phyloP scores from a whole-genome alignment of 2,113 vertebrate species.

The Labrus mixtus region DNA sequence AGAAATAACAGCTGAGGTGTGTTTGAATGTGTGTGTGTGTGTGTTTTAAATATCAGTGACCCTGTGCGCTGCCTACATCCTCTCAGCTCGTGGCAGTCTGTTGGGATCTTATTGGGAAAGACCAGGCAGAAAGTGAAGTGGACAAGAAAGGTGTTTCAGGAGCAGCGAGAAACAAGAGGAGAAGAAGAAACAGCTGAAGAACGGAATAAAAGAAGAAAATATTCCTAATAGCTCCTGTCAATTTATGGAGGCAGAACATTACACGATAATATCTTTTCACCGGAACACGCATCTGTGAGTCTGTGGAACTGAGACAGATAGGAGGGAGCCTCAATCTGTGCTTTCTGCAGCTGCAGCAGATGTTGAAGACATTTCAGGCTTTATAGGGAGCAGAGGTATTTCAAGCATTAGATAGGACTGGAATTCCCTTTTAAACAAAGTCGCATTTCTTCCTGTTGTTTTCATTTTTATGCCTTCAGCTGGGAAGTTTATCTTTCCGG shows the following conservation, averaged over 20 bases:
- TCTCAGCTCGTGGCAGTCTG: conserved; percentile 28
- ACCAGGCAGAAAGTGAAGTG: conserved; percentile 52
- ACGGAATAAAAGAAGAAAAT: conserved; percentile 24
- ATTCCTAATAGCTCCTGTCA: not conserved
- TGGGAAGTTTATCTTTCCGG: conserved; percentile 22
- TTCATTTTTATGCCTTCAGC: conserved; percentile 41
- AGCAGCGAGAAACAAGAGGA: conserved; percentile 22
- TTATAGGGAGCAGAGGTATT: conserved; percentile 60
- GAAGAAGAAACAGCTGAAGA: conserved; percentile 15
- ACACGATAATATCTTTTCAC: conserved; percentile 34
- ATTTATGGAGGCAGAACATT: conserved; percentile 28
- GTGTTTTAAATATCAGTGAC: conserved; percentile 46
- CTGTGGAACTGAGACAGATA: conserved; percentile 45
- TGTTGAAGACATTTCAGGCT: conserved; percentile 67
- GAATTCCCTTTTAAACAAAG: conserved; percentile 57
- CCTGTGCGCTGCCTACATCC: conserved; percentile 39
- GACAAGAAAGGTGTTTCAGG: conserved; percentile 41
- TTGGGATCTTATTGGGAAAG: conserved; percentile 51
- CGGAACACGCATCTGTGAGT: conserved; percentile 52
- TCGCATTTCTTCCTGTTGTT: conserved; percentile 21
- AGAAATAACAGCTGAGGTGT: conserved; percentile 45
- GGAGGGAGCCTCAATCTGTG: conserved; percentile 37
- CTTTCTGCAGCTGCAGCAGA: conserved; percentile 60
- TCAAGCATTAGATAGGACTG: conserved; percentile 41
- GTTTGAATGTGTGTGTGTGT: conserved; percentile 8